Conservation (phyloP, 2,113 vertebrate species). For the Galeopterus variegatus region DNA sequence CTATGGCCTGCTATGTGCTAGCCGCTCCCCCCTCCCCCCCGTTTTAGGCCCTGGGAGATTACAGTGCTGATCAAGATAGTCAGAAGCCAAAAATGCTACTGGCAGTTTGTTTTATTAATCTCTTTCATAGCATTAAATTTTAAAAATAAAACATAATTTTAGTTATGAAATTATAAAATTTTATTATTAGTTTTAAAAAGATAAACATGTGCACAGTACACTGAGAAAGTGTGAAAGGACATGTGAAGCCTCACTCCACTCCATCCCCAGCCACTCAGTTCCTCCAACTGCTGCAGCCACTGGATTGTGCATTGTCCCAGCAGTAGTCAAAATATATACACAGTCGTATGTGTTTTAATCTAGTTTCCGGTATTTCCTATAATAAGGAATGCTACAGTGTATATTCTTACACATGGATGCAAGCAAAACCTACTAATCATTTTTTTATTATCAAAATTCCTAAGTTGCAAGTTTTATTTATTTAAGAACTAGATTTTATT, state of each 20-base stretch:
- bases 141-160: not conserved
- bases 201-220: not conserved
- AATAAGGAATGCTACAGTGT: too few relatives aligned
- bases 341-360: rapidly evolving
- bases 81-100: not conserved
- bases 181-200: not conserved
- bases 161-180: not conserved
- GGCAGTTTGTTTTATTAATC: not conserved
- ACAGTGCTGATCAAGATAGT: not conserved
- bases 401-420: not conserved
- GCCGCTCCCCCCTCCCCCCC: not conserved
- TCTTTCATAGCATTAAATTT: not conserved
- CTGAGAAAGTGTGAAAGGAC: not conserved
- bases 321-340: rapidly evolving
- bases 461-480: not conserved
- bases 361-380: not conserved
- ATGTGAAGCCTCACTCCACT: rapidly evolving
- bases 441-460: constrained; percentile 16
- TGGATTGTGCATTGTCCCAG: not conserved
- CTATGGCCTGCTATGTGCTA: not conserved
- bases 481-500: not conserved
- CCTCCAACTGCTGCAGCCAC: not conserved
- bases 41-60: not conserved
- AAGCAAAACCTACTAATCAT: not conserved
- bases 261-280: rapidly evolving